Evolutionary conservation across 2,113 vertebrate species (phyloP).

Genomic region (Otocyon megalotis): DNA sequence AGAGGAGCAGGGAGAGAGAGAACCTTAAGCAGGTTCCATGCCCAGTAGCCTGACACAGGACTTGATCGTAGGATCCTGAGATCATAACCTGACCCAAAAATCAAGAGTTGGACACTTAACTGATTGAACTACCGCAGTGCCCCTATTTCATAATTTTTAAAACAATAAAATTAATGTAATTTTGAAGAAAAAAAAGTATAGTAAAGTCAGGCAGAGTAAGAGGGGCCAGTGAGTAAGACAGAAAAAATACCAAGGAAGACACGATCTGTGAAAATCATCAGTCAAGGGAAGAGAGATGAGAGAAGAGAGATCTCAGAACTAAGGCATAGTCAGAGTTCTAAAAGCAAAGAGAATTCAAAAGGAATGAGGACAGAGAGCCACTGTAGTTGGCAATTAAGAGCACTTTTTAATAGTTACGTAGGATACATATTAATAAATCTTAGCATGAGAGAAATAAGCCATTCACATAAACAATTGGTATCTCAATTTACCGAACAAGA

Average conservation of each 20-base stretch:
- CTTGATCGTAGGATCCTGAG: background rate
- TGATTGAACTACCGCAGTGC: background rate
- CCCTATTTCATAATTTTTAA: slow-evolving; percentile 13
- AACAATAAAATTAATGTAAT: slow-evolving; percentile 23
- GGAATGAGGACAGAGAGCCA: background rate
- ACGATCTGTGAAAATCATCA: background rate
- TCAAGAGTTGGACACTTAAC: background rate
- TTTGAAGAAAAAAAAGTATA: background rate
- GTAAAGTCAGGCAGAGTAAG: background rate
- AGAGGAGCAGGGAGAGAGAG: background rate
- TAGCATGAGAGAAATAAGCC: background rate
- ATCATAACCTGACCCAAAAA: background rate
- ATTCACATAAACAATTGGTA: background rate
- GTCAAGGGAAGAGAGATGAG: background rate
- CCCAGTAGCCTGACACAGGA: background rate
- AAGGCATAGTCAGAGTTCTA: background rate
- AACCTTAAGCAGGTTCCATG: background rate
- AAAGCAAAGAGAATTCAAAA: slow-evolving; percentile 24
- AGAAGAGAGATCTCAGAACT: background rate
- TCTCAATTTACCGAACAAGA: background rate
- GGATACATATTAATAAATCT: background rate
- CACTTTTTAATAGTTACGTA: background rate
- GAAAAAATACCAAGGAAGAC: background rate
- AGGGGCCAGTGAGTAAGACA: background rate
- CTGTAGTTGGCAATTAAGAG: background rate